Conservation (phyloP, 1,140 invertebrate species). For the Platorchestia sp. region DNA sequence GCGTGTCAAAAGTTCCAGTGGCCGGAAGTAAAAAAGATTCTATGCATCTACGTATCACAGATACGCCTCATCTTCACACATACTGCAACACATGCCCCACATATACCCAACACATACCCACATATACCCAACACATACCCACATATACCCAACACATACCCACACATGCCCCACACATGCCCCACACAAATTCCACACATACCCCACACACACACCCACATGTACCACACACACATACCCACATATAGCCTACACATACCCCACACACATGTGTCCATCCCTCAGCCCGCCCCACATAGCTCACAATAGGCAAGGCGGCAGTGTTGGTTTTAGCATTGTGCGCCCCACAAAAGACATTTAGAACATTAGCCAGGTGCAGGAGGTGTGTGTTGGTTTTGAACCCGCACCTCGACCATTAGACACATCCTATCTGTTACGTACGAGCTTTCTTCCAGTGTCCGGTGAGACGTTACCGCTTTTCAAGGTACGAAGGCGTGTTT, state of each 20-base stretch:
- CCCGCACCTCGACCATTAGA: background rate
- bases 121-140: no score
- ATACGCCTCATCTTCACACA: no score
- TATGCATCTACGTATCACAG: no score
- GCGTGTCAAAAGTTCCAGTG: no score
- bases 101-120: no score
- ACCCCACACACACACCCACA: background rate
- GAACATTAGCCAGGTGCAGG: slow-evolving; percentile 51
- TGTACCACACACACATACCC: background rate
- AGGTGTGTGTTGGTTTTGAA: slow-evolving; percentile 50
- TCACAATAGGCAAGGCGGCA: background rate
- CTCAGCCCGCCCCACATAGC: background rate
- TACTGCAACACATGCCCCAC: no score
- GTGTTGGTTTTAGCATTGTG: slow-evolving; percentile 32
- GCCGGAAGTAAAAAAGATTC: no score
- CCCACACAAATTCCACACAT: background rate
- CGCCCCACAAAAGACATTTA: slow-evolving; percentile 19
- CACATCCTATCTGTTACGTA: background rate
- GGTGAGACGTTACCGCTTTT: background rate
- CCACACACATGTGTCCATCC: background rate
- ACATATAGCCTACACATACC: background rate
- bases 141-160: background rate
- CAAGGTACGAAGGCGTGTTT: background rate
- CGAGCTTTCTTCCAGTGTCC: background rate
- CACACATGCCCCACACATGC: background rate